Base-by-base conservation (phyloP, 2,113 vertebrate genomes). In the Heterocephalus glaber region DNA sequence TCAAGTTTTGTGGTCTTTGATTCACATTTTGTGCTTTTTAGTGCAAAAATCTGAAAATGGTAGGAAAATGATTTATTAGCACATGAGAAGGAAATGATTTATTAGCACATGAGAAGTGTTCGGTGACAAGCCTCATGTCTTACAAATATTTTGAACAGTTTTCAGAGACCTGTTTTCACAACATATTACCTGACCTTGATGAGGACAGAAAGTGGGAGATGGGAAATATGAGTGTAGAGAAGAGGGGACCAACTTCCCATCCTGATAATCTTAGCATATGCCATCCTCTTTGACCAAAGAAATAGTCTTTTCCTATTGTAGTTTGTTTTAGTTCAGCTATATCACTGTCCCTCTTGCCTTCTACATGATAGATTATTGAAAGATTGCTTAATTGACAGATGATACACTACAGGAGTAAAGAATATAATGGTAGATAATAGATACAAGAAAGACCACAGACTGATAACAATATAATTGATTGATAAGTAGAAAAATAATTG, bases 151-250 rank as follows among this genome's bases (percentile, higher is more conserved):
- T 83, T 82, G 52, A 63, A 81, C n/a, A 81, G 10, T 66, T 92
- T 96, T 70, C 30, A 90, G n/a, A 89, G 49, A 60, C 3, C 7
- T 68, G 14, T 63, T 94, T 86, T 68, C 28, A 72, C 88, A 95
- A 17, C 30, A 44, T 30, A 33, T 8, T 13, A 33, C 16, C 20
- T 89, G 28, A 26, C 4, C 13, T 76, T 66, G 84, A 80, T 68
- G 70, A 94, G 5, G n/a, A 56, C 10, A 68, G 9, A 60, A 83
- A 28, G 4, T 14, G 12, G 26, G 66, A 26, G 17, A 65, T 19
- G 8, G 33, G 20, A 7, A 14, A 52, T 2, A 4, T 52, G n/a
- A 70, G 17, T 68, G 33, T 11, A n/a, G 82, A 81, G 38, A 63
- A 35, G n/a, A 93, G 47, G 19, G 68, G 20, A 70, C 10, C 70